phyloP scores from a whole-genome alignment of 2,113 vertebrate genomes.

The Podocnemis expansa region DNA sequence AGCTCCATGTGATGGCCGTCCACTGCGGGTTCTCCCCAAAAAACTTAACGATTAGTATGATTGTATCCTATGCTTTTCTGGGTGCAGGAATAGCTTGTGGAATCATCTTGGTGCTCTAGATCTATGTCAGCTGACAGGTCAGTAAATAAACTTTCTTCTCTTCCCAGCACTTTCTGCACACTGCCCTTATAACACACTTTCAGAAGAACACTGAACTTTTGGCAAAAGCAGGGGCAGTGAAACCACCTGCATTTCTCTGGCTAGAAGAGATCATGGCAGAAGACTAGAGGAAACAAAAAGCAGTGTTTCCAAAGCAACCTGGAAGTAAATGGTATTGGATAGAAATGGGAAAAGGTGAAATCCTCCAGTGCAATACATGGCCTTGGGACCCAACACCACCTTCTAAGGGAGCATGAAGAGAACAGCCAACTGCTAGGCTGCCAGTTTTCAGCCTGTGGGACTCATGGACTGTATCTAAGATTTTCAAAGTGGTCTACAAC shows the following conservation, averaged over 20 bases:
- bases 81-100: no score
- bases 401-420: not conserved
- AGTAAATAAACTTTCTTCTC: not conserved
- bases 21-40: not conserved
- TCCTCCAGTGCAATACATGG: not conserved
- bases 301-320: no score
- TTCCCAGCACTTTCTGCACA: no score
- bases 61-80: no score
- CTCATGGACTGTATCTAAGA: no score
- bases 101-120: not conserved
- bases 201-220: not conserved
- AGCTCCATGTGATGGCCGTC: not conserved
- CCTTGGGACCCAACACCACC: not conserved
- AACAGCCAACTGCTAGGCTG: not conserved
- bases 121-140: not conserved
- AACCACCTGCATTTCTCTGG: not conserved
- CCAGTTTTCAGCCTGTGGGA: no score
- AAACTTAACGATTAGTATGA: not conserved
- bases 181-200: not conserved
- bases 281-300: not conserved
- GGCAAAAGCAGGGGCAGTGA: not conserved
- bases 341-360: not conserved
- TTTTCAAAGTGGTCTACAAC: no score
- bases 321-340: not conserved
- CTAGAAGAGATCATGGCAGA: not conserved